Evolutionary conservation across 1,140 invertebrate species (phyloP).

Genomic region (Leptinotarsa texana): DNA sequence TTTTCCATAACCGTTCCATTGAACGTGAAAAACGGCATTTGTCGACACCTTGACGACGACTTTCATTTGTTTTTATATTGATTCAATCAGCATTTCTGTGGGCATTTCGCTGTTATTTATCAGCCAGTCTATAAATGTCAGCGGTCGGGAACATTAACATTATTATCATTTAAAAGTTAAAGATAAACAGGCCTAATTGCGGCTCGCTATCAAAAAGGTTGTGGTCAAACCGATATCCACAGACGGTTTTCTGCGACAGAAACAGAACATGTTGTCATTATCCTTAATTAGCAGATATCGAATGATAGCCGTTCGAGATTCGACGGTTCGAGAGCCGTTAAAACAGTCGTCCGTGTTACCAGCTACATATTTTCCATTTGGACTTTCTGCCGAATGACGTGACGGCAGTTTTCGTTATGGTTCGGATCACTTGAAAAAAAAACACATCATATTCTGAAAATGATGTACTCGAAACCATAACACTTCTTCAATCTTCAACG

Average conservation of each 20-base stretch:
- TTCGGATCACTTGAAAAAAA: too few species aligned
- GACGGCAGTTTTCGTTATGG: not conserved
- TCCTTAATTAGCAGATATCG: slow-evolving; percentile 32
- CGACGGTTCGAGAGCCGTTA: slow-evolving; percentile 19
- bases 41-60: not conserved
- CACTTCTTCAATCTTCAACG: too few species aligned
- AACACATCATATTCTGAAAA: too few species aligned
- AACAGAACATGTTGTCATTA: slow-evolving; percentile 26
- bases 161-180: slow-evolving; percentile 30
- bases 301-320: slow-evolving; percentile 24
- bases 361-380: slow-evolving; percentile 7
- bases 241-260: slow-evolving; percentile 17
- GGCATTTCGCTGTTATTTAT: not conserved
- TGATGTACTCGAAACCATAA: too few species aligned
- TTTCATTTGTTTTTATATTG: slow-evolving; percentile 8
- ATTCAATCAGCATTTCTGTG: slow-evolving; percentile 15
- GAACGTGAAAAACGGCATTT: not conserved
- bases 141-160: slow-evolving; percentile 22
- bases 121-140: slow-evolving; percentile 25
- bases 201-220: slow-evolving; percentile 25
- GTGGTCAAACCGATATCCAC: slow-evolving; percentile 24
- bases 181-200: slow-evolving; percentile 28
- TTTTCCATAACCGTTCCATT: not conserved
- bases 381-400: not conserved
- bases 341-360: slow-evolving; percentile 30